Base-by-base conservation (phyloP, 2,113 vertebrate species). In the Ovibos moschatus region DNA sequence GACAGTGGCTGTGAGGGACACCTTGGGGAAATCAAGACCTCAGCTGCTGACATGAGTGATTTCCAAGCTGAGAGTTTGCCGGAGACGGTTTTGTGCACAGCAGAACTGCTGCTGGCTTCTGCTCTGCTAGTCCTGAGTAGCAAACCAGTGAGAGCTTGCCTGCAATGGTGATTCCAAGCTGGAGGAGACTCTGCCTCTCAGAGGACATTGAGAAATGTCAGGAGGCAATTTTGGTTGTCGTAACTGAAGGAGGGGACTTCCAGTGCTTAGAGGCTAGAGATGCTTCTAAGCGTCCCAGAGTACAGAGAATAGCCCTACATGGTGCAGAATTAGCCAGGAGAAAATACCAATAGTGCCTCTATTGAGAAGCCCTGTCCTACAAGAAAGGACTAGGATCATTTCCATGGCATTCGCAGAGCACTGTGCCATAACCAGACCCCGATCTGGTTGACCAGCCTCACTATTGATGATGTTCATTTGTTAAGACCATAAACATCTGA, bases 21-120 rank as follows among this genome's bases (percentile, higher is more conserved):
- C 79, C 94, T 90, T 78, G 84, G 58, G 87, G 95, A 98, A 96
- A 98, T 97, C 89, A 94, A 94, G 96, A 94, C 74, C 87, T 90
- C 94, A 96, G 87, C 36, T 97, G 92, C 92, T 19, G 84, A 90
- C 33, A 81, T 36, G 96, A 96, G 76, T 92, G 92, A 30, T 90
- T 97, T 96, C 90, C 97, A 98, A 92, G 85, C 76, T 15, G 36
- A 83, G 79, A 67, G 33, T 97, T 85, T 92, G n/a, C 47, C 0
- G 5, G 58, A 84, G 89, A 94, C 0, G 21, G 67, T 71, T 76
- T 50, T 71, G 53, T 94, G 60, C 82, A 62, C 11, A 53, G 57
- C 36, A 90, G 64, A 83, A 92, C 92, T 88, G 96, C 94, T 87
- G 53, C 87, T 55, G 82, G 62, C 71, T 93, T 93, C 89, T 47